These are phyloP conservation scores for Apostichopus japonicus DNA, from an alignment of 35 echinoderm and acorn worm genomes.

Conservation along the genomic window DNA sequence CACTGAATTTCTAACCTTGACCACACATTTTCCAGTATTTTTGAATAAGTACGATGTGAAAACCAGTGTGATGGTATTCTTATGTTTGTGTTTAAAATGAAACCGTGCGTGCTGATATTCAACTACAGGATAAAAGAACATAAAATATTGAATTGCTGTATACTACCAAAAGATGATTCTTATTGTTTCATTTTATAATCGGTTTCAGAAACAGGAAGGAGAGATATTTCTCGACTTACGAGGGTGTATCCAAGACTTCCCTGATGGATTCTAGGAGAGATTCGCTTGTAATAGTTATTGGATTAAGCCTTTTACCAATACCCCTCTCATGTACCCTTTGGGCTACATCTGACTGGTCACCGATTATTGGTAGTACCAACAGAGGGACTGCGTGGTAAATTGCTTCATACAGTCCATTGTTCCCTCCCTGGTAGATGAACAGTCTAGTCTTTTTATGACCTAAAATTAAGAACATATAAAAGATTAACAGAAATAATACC, in stretches of 20 bases:
- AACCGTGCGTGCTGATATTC: no score
- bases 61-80: no score
- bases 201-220: no score
- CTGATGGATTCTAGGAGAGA: neutral
- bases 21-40: no score
- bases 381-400: constrained; percentile 55
- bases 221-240: constrained; percentile 13
- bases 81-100: no score
- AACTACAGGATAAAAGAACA: no score
- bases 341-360: constrained; percentile 40
- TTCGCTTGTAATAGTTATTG: neutral
- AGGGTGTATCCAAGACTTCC: neutral
- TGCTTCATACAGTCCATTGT: constrained; percentile 60
- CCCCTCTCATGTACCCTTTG: constrained; percentile 20
- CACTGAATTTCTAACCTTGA: no score
- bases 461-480: neutral
- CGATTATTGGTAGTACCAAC: constrained; percentile 20
- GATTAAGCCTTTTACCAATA: neutral
- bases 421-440: constrained; percentile 56
- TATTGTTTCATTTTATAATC: no score
- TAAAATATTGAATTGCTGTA: no score
- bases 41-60: no score
- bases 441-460: constrained; percentile 59
- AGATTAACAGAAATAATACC: neutral
- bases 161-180: no score